Evolutionary conservation across 2,797 vertebrate species (phyloP), one percentile per base, ranked within the genome.

Genomic region (Limosa lapponica): DNA sequence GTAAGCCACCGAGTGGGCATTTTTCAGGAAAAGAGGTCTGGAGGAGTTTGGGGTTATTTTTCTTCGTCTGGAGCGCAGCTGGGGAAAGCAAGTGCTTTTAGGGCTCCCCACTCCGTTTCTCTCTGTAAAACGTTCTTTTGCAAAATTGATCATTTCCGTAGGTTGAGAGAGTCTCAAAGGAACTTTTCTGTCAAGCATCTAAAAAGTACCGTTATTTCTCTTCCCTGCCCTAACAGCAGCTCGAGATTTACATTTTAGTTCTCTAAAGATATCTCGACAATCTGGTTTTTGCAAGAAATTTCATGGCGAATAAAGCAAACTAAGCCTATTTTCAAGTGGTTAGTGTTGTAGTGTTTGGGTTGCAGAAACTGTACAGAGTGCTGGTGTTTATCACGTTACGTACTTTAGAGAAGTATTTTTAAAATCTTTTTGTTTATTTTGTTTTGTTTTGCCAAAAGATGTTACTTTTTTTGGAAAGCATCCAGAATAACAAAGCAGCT

Each of bases 161-260:
- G 69, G 85, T 93, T 94, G 74, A 77, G 25, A 89, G 83, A 52
- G 59, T 93, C 92, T 93, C 97, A 94, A 87, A 96, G 90, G 89
- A 88, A 75, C 94, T 90, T 92, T 55, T 57, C 87, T 81, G 72
- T 89, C 80, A 92, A 61, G 80, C 71, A 55, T 62, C 71, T 87
- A 57, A 62, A 82, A 93, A 79, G 46, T 81, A 77, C 51, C 1
- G 4, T 75, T 92, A 74, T 83, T 96, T 96, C 48, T 91, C 51
- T 89, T 92, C 43, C 39, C 13, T 55, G 23, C 51, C 34, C 43
- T 70, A 89, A 66, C 69, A 75, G 89, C 83, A 96, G 74, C 49
- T 89, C 1, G 0, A 46, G 73, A 88, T 94, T 83, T 84, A 59
- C 44, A 36, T 74, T 89, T 57, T 59, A 87, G 55, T 36, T 89